Evolutionary conservation across 2,888 invertebrate species (phyloP), one percentile per base, ranked within the genome.

Genomic region (Drosophila falleni): DNA sequence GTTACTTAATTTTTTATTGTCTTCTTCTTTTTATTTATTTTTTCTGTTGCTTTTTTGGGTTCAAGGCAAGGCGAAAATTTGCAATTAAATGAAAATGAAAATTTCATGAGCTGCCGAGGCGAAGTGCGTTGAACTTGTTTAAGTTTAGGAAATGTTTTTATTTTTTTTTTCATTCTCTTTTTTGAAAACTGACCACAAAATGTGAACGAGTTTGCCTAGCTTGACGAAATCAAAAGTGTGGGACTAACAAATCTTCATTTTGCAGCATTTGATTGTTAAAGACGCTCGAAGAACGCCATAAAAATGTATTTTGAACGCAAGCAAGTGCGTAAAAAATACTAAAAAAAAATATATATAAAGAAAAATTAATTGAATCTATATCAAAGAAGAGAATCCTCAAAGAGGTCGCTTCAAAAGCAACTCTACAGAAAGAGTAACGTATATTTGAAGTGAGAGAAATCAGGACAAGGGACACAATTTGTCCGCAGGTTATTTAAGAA

Each of bases 221-320:
- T 15, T 29, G 1, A 19, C 35, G 35, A 54, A 37, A 58, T 44
- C 41, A 23, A 37, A 23, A 56, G 59, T 37, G 55, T 31, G 41
- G 35, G 56, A 56, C 23, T 72, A 75, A 56, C 49, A 50, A 65
- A 66, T 60, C 61, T 71, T 62, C 41, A 50, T 70, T 66, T 89
- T 87, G 53, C 86, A 87, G 86, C 86, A 69, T 70, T 70, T 47
- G 41, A 69, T 56, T 80, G 62, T 72, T 78, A 51, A 68, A 58
- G 61, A 31, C 49, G 63, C 26, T 26, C 15, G 35, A 42, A 59
- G 50, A 37, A 50, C 41, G 53, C 70, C 60, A 71, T 67, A 49
- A 86, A 87, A 74, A 90, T 90, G 90, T 87, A 84, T 89, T 89
- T 88, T 81, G 89, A 79, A 68, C 89, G 90, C 80, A 81, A 90